Conservation (phyloP, 2,113 vertebrate genomes). For the Rousettus leschenaultii region DNA sequence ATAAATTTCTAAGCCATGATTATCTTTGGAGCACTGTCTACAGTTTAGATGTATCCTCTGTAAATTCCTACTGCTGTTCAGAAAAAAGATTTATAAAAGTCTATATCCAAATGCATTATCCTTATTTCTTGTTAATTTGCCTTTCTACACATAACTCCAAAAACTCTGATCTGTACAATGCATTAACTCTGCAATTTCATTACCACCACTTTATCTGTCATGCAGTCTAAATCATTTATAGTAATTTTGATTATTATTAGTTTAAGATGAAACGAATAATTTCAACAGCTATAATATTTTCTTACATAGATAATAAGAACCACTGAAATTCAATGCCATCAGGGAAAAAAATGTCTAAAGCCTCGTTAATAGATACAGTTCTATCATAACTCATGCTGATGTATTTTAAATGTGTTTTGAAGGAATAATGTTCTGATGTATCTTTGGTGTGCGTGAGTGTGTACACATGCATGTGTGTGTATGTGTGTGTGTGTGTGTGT, state of each 20-base stretch:
- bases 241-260: constrained; percentile 25
- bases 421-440: background rate
- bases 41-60: background rate
- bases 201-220: background rate
- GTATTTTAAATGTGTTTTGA: constrained; percentile 46
- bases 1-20: constrained; percentile 29
- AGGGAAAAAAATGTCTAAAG: background rate
- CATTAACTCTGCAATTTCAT: constrained; percentile 29
- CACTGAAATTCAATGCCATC: constrained; percentile 9
- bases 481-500: too few relatives aligned
- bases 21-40: constrained; percentile 24
- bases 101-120: constrained; percentile 22
- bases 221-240: constrained; percentile 5
- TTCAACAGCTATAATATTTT: constrained; percentile 21
- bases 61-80: constrained; percentile 24
- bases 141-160: background rate
- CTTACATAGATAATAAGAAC: constrained; percentile 27
- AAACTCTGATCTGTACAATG: background rate
- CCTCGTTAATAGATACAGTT: constrained; percentile 23
- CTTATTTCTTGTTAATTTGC: constrained; percentile 50
- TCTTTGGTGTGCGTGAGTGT: background rate
- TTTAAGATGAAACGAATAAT: constrained; percentile 34
- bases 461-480: background rate
- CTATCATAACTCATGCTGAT: constrained; percentile 1
- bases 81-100: constrained; percentile 25